Evolutionary conservation across 1,140 invertebrate genomes (phyloP).

Genomic region (Lucilia sericata): DNA sequence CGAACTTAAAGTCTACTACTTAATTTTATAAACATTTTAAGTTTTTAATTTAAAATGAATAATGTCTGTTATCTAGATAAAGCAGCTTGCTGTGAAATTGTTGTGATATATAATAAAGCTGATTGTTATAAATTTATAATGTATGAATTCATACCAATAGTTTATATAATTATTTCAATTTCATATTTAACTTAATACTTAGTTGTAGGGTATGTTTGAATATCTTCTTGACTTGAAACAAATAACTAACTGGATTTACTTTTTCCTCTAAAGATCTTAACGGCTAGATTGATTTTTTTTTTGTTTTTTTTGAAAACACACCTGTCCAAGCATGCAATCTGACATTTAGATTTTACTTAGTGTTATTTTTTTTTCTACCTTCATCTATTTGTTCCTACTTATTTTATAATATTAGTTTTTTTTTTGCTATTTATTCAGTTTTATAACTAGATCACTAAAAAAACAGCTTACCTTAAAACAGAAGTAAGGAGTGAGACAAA

Average conservation of each 20-base stretch:
- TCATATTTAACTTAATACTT: no score
- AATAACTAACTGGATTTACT: slow-evolving; percentile 21
- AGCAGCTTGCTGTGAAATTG: no score
- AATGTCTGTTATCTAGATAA: no score
- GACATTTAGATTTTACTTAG: slow-evolving; percentile 15
- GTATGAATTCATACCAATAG: no score
- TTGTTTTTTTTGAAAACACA: neutral
- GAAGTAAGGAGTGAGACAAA: neutral
- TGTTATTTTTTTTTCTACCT: neutral
- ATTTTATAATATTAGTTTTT: neutral
- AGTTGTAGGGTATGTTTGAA: neutral
- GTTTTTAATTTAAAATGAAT: no score
- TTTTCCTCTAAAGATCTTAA: neutral
- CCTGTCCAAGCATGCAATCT: slow-evolving; percentile 37
- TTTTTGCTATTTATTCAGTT: neutral
- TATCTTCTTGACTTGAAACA: neutral
- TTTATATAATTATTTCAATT: no score
- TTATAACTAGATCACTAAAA: neutral
- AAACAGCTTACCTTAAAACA: neutral
- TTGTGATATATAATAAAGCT: no score
- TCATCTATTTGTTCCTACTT: neutral
- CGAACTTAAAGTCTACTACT: no score
- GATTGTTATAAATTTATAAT: no score
- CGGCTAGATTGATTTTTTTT: neutral
- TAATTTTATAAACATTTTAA: no score